Percentiles rank a stretch among this genome's conserved stretches.
These are phyloP conservation scores for Melanogrammus aeglefinus DNA, from an alignment of 2,797 vertebrate genomes.

Conservation along the genomic window DNA sequence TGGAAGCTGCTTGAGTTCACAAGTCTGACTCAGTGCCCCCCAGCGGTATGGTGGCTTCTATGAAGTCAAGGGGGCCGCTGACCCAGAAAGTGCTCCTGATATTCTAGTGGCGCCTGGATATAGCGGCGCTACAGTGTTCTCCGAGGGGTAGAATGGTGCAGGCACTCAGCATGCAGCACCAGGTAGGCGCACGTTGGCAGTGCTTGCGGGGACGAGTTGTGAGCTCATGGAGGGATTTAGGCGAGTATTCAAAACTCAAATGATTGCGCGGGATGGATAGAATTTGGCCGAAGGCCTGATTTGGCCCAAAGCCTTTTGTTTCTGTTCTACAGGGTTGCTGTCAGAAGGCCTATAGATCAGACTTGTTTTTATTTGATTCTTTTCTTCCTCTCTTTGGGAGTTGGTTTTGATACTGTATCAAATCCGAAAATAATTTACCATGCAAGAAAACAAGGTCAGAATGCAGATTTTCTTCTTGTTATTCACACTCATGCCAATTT, in stretches of 20 bases:
- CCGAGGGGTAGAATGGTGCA: no score
- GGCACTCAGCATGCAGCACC: background rate
- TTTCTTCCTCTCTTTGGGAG: background rate
- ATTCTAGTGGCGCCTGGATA: background rate
- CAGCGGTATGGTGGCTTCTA: no score
- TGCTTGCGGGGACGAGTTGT: background rate
- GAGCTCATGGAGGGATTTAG: background rate
- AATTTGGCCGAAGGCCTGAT: no score
- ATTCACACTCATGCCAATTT: background rate
- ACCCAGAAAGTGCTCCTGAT: background rate
- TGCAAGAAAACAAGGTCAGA: background rate
- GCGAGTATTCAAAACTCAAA: no score
- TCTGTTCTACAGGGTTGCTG: background rate
- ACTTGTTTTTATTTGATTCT: background rate
- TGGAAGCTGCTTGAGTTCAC: no score
- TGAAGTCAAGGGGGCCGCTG: no score
- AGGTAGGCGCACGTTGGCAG: background rate
- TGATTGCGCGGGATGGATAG: no score
- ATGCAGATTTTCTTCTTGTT: background rate
- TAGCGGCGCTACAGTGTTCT: background rate
- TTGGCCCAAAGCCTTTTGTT: no score
- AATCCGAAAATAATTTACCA: background rate
- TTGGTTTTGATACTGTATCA: no score
- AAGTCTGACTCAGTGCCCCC: no score
- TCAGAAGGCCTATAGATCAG: background rate